These are phyloP conservation scores for Eristalis arbustorum DNA, from an alignment of 2,888 invertebrate genomes.

Conservation along the genomic window DNA sequence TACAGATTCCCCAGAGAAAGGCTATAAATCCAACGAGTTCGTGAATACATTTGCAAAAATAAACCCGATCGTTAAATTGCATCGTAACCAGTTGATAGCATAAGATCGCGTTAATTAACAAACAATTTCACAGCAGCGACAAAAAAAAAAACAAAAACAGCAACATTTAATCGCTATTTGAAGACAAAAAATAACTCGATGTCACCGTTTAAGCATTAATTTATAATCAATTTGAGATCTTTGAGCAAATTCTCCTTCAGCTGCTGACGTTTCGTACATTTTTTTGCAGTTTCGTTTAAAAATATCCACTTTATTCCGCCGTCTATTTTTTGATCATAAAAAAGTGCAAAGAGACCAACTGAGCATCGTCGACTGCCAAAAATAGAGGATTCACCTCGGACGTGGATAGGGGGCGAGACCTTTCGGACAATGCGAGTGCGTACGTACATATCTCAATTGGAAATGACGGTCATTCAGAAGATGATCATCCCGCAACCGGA, in stretches of 20 bases:
- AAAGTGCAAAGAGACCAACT: neutral
- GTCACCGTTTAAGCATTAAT: neutral
- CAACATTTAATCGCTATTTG: neutral
- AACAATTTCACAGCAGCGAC: neutral
- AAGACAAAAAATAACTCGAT: neutral
- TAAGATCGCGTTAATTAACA: neutral
- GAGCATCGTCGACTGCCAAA: neutral
- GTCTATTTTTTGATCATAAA: neutral
- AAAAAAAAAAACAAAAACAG: neutral
- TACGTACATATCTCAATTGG: neutral
- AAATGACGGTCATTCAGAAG: neutral
- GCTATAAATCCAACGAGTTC: neutral
- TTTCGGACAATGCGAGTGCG: neutral
- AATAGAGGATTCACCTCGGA: neutral
- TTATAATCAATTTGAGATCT: neutral
- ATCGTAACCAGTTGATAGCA: neutral
- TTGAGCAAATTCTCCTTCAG: neutral
- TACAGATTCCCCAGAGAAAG: too few relatives aligned
- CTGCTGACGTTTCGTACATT: neutral
- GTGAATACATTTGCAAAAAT: neutral
- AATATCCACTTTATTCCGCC: neutral
- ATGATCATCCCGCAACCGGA: slow-evolving; percentile 6
- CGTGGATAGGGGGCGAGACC: neutral
- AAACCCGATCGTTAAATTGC: neutral
- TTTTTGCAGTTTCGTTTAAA: neutral